Evolutionary conservation across 2,113 vertebrate genomes (phyloP), one percentile per base, ranked within the genome.

Genomic region (Percopsis transmontana): DNA sequence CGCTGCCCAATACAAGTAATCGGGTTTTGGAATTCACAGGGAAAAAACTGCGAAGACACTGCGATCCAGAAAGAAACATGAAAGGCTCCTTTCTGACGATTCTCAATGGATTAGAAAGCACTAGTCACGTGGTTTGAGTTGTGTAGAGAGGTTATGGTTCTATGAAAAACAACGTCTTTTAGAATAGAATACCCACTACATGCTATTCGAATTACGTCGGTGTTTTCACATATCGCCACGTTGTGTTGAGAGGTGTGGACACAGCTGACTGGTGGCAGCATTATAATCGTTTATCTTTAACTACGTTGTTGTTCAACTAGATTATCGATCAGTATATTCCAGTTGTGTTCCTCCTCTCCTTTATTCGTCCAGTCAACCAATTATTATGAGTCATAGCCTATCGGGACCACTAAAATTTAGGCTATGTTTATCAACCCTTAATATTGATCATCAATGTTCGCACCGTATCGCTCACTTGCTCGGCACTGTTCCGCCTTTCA

Each of bases 111-210:
- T 87, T 82, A 86, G 81, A 86, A 85, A 87, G 76, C 87, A 60
- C 74, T 44, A 73, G 77, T 92, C 87, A 91, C 88, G 86, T 91
- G 88, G 78, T 65, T 65, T 55, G 79, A 88, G 81, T 83, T 82
- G 83, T 77, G 82, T 77, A 69, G 75, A 77, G 76, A 76, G 69
- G 60, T 69, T 76, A 61, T 58, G 61, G 85, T 79, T 79, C 67
- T 59, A 68, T 82, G 69, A 81, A 71, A n/a, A 73, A 80, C 77
- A 82, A 68, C 79, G 63, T 58, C 62, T 59, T 42, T 56, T 68
- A 61, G 52, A 71, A 73, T 75, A 68, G 52, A 64, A 5, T 14
- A n/a, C 45, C 15, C 15, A n/a, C 54, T 56, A 15, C 53, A 42
- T 62, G 51, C 56, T 41, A 56, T 71, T 45, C 51, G 63, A 55